Conservation (phyloP, 1,140 invertebrate genomes). For the Calliphora vicina region DNA sequence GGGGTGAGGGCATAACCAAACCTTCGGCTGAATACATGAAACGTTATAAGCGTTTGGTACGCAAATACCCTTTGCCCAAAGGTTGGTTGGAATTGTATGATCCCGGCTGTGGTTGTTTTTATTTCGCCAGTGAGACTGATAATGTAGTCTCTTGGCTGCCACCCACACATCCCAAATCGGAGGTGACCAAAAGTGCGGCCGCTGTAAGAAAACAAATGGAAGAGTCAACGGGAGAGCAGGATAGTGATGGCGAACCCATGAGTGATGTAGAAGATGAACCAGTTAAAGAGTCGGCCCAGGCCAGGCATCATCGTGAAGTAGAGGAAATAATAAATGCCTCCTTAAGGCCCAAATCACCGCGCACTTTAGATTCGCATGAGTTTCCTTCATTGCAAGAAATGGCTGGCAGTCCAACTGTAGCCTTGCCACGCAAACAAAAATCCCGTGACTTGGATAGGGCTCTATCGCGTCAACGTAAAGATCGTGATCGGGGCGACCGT, state of each 20-base stretch:
- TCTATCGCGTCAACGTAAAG: background rate
- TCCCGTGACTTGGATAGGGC: slow-evolving; percentile 36
- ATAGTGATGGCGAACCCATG: slow-evolving; percentile 37
- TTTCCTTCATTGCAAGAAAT: slow-evolving; percentile 33
- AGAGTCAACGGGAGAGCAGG: slow-evolving; percentile 40
- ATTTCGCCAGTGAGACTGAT: slow-evolving; percentile 48
- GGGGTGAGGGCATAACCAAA: slow-evolving; percentile 78
- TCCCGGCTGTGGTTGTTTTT: slow-evolving; percentile 72
- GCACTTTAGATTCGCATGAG: slow-evolving; percentile 8
- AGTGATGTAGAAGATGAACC: slow-evolving; percentile 47
- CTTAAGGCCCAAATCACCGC: slow-evolving; percentile 34
- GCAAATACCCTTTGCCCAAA: slow-evolving; percentile 89
- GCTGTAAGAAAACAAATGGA: slow-evolving; percentile 75
- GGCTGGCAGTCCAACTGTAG: background rate
- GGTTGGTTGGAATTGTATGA: slow-evolving; percentile 96
- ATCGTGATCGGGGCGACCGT: slow-evolving; percentile 25
- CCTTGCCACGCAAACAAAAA: slow-evolving; percentile 37
- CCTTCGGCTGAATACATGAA: slow-evolving; percentile 80
- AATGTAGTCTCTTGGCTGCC: slow-evolving; percentile 88
- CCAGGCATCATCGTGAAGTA: slow-evolving; percentile 39
- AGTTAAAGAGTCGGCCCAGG: slow-evolving; percentile 15
- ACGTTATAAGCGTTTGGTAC: slow-evolving; percentile 78
- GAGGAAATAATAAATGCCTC: slow-evolving; percentile 40
- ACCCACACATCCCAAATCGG: slow-evolving; percentile 88
- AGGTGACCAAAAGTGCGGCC: slow-evolving; percentile 82